Base-by-base conservation (phyloP, 2,797 vertebrate species). In the Cuculus canorus region DNA sequence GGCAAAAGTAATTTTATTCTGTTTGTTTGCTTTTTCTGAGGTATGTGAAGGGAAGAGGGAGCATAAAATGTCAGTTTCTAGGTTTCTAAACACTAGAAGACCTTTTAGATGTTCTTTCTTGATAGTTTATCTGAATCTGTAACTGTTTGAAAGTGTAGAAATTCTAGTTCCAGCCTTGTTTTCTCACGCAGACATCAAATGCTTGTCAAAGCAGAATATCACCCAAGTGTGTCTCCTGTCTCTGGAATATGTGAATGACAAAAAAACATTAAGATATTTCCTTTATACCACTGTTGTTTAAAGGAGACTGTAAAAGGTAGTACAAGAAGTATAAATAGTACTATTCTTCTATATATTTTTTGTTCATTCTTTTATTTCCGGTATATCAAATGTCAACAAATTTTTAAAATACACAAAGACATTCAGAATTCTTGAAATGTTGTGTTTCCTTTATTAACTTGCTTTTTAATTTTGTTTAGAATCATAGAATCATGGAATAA, bases 1-100 rank as follows among this genome's bases (percentile, higher is more conserved):
- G 21, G 71, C 32, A 85, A 64, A 93, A 87, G 52, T 61, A 33
- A 71, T 87, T 91, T 94, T 71, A 73, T 57, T 79, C 66, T 73
- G 39, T 80, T 93, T 88, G 28, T 82, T 86, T 92, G 17, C 45
- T 83, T 82, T 72, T 88, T 90, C 45, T 65, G 21, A 43, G 13
- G 3, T 43, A 83, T 78, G 24, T 12, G 41, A 68, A 71, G n/a
- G 33, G 32, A 82, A 91, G 22, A 71, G 4, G 12, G 30, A 92
- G 8, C 3, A 86, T 68, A 52, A 70, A 82, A 84, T 35, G 7
- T 35, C 56, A 68, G 14, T 77, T 72, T 9, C 21, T 60, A 83
- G n/a, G 43, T 60, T 88, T 88, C 56, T 80, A 78, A 88, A 92
- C 54, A 30, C 30, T 56, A 52, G 84, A 91, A 91, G 82, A 91